Evolutionary conservation across 2,797 vertebrate genomes (phyloP).

Genomic region (Coreius guichenoti): DNA sequence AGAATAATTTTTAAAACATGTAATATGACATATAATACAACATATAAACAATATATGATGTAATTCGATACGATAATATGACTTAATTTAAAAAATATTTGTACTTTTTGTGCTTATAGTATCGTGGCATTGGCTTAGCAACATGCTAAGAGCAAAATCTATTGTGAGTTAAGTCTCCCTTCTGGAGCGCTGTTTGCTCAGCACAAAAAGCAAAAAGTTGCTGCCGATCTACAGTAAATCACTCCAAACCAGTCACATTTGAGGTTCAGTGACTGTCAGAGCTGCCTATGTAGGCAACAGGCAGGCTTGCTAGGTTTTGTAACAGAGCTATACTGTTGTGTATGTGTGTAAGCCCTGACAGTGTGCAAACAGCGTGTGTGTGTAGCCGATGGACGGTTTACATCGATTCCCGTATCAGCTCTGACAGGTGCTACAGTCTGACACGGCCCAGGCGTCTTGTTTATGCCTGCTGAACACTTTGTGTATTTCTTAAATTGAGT

Average conservation of each 20-base stretch:
- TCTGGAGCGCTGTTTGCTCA: neutral
- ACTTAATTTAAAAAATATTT: neutral
- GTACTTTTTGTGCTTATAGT: neutral
- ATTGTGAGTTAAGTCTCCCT: neutral
- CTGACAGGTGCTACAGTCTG: slow-evolving; percentile 80
- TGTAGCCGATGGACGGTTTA: slow-evolving; percentile 42
- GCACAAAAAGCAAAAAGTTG: neutral
- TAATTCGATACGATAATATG: neutral
- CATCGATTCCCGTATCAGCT: slow-evolving; percentile 69
- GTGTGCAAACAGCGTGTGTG: slow-evolving; percentile 33
- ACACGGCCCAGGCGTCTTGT: slow-evolving; percentile 75
- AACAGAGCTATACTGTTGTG: slow-evolving; percentile 32
- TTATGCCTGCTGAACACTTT: slow-evolving; percentile 70
- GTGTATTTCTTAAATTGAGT: slow-evolving; percentile 77
- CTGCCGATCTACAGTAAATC: neutral
- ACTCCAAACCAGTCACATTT: neutral
- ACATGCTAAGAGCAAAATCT: neutral
- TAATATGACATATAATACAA: neutral
- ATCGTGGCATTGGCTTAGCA: neutral
- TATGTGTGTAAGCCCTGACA: slow-evolving; percentile 49
- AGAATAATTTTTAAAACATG: too few species aligned
- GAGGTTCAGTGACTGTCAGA: neutral
- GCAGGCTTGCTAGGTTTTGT: neutral
- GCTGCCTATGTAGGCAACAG: slow-evolving; percentile 11
- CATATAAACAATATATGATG: neutral